Base-by-base conservation (phyloP, 1,140 invertebrate species). In the Tetramorium simillimum region DNA sequence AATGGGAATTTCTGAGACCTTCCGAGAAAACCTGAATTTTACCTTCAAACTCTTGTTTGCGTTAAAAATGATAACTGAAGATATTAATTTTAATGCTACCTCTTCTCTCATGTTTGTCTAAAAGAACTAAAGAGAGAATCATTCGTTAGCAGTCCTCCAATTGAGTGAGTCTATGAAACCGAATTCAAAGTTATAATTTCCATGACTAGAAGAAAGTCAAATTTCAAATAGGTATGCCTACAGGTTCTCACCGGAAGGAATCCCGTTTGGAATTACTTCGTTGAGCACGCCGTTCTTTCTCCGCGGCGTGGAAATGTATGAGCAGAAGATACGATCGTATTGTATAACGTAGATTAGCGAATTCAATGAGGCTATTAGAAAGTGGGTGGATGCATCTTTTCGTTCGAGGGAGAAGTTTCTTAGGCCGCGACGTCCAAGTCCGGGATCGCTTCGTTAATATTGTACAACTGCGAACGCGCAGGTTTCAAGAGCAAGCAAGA, bases 331-430 rank as follows among this genome's bases (percentile, higher is more conserved):
- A 72, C 24, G 28, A 28, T 28, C 40, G 21, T 16, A 18, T 7
- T 51, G 43, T 56, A 37, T 56, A 73, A 73, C 49, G 49, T n/a
- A 56, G n/a, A 73, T 56, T 53, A 53, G 12, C 28, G 46, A 72
- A 53, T 53, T 73, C 28, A 51, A 51, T 73, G 18, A 53, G 16
- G 16, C 18, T 56, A 49, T 33, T 73, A 37, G 69, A 49, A 72
- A 72, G 43, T 72, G 12, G 21, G 37, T 60, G 18, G 51, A 40
- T 24, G n/a, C 12, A 43, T 76, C 28, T 37, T 58, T 40, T 40
- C 14, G 18, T 40, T 7, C 33, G 6, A 40, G 33, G 12, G n/a
- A 37, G 33, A 53, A 56, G 14, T 24, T 56, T 58, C 51, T 28
- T 53, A 53, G 21, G 37, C n/a, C 18, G 49, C 21, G 21, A 53